A percentile compares a stretch with the other conserved stretches of the same genome.
Evolutionary conservation across 2,113 vertebrate genomes (phyloP).

Genomic region (Anoplopoma fimbria): DNA sequence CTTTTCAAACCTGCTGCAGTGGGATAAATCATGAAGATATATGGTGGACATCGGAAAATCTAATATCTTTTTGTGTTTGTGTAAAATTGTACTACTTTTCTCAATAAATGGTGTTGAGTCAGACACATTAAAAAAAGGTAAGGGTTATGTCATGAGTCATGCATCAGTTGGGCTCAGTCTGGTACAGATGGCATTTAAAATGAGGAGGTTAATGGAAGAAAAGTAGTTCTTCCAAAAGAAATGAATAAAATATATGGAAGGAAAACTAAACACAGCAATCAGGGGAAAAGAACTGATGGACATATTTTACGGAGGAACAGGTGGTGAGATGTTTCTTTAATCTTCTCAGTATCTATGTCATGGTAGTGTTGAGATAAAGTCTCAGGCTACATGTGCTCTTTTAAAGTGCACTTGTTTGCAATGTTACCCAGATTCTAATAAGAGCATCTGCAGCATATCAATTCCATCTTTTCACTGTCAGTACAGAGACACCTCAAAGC

Average conservation of each 20-base stretch:
- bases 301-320: constrained; percentile 1
- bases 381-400: neutral
- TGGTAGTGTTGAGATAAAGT: neutral
- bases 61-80: neutral
- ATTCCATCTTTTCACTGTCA: neutral
- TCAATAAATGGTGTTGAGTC: neutral
- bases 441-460: neutral
- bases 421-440: neutral
- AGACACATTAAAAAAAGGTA: neutral
- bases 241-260: neutral
- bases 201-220: neutral
- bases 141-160: constrained; percentile 2
- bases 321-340: neutral
- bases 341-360: neutral
- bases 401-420: neutral
- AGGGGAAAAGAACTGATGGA: neutral
- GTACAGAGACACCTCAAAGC: neutral
- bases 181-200: neutral
- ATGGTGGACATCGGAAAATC: neutral
- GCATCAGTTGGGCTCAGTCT: neutral
- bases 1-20: neutral
- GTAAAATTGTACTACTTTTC: neutral
- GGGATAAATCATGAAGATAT: neutral
- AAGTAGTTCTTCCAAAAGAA: neutral
- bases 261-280: neutral